Percentiles rank a stretch among this genome's conserved stretches.
phyloP scores from a whole-genome alignment of 2,888 invertebrate genomes.

The Apotomis turbidana region DNA sequence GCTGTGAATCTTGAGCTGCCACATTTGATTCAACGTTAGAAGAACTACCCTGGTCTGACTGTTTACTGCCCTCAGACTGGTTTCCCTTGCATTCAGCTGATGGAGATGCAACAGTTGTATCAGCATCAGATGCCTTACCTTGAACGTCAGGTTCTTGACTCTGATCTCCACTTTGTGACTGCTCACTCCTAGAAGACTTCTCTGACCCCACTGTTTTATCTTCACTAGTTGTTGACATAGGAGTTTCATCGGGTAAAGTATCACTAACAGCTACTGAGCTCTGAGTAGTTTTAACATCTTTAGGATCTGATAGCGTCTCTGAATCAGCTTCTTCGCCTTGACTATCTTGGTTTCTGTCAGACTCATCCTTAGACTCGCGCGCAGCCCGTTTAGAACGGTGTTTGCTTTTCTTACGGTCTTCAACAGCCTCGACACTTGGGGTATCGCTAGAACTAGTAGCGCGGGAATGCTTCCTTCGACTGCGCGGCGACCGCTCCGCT shows the following conservation, averaged over 20 bases:
- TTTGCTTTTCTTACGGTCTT: conserved; percentile 75
- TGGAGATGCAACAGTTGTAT: conserved; percentile 57
- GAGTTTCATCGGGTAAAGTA: conserved; percentile 52
- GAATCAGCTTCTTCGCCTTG: conserved; percentile 58
- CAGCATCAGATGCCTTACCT: conserved; percentile 52
- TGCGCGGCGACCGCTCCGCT: conserved; percentile 77
- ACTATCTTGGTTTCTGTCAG: conserved; percentile 66
- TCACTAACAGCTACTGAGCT: conserved; percentile 49
- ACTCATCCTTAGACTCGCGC: conserved; percentile 66
- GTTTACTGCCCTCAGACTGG: conserved; percentile 68
- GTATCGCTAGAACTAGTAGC: conserved; percentile 80
- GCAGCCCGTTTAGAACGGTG: conserved; percentile 68
- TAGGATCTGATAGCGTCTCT: conserved; percentile 47
- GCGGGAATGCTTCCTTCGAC: conserved; percentile 78
- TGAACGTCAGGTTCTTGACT: conserved; percentile 42
- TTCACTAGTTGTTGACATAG: conserved; percentile 68
- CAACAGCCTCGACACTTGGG: conserved; percentile 71
- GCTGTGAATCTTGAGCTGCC: conserved; percentile 1
- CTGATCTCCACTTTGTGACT: conserved; percentile 46
- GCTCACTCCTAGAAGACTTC: conserved; percentile 46
- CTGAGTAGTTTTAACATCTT: conserved; percentile 57
- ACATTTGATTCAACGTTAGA: conserved; percentile 15
- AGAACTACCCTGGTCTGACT: conserved; percentile 17
- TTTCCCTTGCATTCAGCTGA: conserved; percentile 46
- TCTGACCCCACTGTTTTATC: conserved; percentile 54